Conservation (phyloP, 2,888 invertebrate species). For the Bimastos eiseni region DNA sequence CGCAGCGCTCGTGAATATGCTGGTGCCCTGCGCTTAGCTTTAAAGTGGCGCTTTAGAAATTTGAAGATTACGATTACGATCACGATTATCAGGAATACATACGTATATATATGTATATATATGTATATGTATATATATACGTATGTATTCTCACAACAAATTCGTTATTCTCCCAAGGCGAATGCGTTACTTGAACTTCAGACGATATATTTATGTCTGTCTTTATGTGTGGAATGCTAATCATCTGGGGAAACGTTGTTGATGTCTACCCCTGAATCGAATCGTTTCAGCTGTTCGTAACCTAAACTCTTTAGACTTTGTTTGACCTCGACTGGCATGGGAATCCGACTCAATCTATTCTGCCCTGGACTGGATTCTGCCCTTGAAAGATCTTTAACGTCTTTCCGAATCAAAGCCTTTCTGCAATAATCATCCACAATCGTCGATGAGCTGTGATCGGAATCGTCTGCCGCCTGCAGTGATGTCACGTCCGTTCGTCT, state of each 20-base stretch:
- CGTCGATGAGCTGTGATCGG: neutral
- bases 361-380: too few species aligned
- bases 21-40: too few species aligned
- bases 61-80: too few species aligned
- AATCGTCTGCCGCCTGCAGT: neutral
- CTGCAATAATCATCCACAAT: neutral
- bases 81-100: neutral
- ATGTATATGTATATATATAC: neutral
- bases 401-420: neutral
- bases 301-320: too few species aligned
- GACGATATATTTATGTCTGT: neutral
- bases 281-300: neutral
- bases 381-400: too few species aligned
- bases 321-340: neutral
- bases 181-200: neutral
- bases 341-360: neutral
- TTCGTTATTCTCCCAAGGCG: neutral
- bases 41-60: too few species aligned
- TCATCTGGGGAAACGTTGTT: neutral
- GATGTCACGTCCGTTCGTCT: neutral
- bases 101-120: neutral
- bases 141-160: neutral
- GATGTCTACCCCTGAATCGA: slow-evolving; percentile 13
- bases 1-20: too few species aligned
- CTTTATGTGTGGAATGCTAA: neutral